A percentile compares a stretch with the other conserved stretches of the same genome.
These are phyloP conservation scores for Epizoanthus rinbou DNA, from an alignment of 92 coral and sea anemone species.

Conservation along the genomic window DNA sequence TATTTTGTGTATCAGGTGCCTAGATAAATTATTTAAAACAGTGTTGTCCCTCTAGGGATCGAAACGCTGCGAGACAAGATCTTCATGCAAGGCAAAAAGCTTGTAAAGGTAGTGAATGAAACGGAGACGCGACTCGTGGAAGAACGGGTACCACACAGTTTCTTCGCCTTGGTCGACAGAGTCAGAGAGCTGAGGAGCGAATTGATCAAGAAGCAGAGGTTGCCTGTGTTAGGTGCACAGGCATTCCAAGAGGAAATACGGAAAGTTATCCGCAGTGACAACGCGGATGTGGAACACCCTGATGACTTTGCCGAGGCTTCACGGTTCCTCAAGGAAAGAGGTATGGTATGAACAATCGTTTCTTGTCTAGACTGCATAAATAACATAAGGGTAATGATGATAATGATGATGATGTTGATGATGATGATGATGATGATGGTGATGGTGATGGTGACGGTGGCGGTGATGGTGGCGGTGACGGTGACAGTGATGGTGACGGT, in stretches of 20 bases:
- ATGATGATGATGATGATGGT: no score
- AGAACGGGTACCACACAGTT: slow-evolving; percentile 63
- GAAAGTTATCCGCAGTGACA: slow-evolving; percentile 26
- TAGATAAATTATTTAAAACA: no score
- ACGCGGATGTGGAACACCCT: slow-evolving; percentile 41
- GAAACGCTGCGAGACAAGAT: slow-evolving; percentile 50
- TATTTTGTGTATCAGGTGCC: no score
- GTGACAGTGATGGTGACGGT: no score
- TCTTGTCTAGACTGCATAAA: no score
- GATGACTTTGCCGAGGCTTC: slow-evolving; percentile 67
- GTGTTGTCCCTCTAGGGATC: slow-evolving; percentile 39
- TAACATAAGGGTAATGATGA: no score
- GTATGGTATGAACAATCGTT: slow-evolving; percentile 16
- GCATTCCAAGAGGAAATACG: slow-evolving; percentile 55
- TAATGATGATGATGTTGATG: no score
- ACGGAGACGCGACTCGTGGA: slow-evolving; percentile 51
- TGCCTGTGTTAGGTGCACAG: slow-evolving; percentile 58
- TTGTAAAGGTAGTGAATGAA: slow-evolving; percentile 46
- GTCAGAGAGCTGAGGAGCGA: slow-evolving; percentile 52
- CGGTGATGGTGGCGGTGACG: no score
- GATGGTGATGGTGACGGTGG: no score
- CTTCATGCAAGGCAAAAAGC: slow-evolving; percentile 47
- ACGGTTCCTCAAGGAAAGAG: slow-evolving; percentile 70
- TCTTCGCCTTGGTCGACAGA: slow-evolving; percentile 49
- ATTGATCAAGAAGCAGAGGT: slow-evolving; percentile 38